Base-by-base conservation (phyloP, 2,888 invertebrate species). In the Glaucopsyche alexis region DNA sequence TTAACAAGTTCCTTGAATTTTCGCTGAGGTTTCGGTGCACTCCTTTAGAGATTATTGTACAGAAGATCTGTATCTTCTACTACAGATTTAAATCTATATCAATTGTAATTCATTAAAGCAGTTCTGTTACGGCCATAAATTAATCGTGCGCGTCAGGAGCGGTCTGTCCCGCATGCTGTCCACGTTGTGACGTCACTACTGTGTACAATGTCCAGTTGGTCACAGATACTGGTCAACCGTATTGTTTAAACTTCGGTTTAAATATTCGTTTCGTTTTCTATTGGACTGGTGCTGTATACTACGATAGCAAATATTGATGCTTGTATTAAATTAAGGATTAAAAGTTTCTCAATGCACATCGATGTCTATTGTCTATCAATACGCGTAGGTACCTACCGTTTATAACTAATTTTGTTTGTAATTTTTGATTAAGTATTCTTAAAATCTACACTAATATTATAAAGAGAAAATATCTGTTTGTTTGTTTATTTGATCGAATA, bases 121-220 rank as follows among this genome's bases (percentile, higher is more conserved):
- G 42, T 67, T 45, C n/a, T 42, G 66, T 69, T 72, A 66, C 74
- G 75, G 75, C 55, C 73, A 77, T 77, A 78, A 77, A 78, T 77
- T 75, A 77, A 76, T 78, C 74, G 78, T 69, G 49, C 13, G 74
- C 66, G 71, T 75, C 77, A 76, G 76, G 73, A 76, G 76, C 77
- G 78, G 78, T 80, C 78, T 81, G 80, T 76, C 81, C 81, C 81
- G 80, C 80, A 81, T 82, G 75, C 45, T 71, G 71, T 66, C 66
- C 66, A 66, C 40, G n/a, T 42, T 66, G 66, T 72, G 72, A 74
- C 52, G 64, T 64, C 73, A 72, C 71, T 66, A 75, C 75, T 77
- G 78, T 77, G 74, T 77, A 75, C 79, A 4, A 29, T 73, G 74
- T 75, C 77, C 66, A 66, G 47, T 19, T 7, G 49, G 67, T 13